These are phyloP conservation scores for Pammene fasciana DNA, from an alignment of 2,888 invertebrate species.

Conservation along the genomic window DNA sequence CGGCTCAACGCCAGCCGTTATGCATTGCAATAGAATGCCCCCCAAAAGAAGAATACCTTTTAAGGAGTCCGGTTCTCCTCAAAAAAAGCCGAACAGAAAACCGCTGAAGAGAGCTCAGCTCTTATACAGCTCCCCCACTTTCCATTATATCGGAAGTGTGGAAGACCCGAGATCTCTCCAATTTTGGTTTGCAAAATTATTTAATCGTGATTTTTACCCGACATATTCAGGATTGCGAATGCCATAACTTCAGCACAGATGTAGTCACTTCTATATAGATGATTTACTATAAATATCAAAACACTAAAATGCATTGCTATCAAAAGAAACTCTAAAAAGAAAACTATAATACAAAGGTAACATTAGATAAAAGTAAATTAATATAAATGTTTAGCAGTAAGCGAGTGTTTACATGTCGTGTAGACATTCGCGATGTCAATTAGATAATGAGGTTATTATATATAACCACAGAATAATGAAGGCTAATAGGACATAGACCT, in stretches of 20 bases:
- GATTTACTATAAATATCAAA: slow-evolving; percentile 15
- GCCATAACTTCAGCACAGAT: neutral
- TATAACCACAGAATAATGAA: neutral
- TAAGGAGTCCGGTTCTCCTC: too few relatives aligned
- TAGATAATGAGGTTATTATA: neutral
- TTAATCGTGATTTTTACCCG: neutral
- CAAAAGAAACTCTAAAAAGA: slow-evolving; percentile 43
- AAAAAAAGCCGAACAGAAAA: too few relatives aligned
- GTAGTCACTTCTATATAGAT: neutral
- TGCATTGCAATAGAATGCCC: too few relatives aligned
- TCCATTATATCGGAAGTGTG: too few relatives aligned
- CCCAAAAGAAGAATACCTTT: too few relatives aligned
- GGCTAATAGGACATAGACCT: neutral
- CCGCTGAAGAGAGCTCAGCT: too few relatives aligned
- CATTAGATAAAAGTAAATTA: slow-evolving; percentile 27
- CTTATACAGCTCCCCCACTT: too few relatives aligned
- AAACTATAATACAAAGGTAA: slow-evolving; percentile 45
- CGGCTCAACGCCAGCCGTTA: too few relatives aligned
- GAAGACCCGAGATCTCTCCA: too few relatives aligned
- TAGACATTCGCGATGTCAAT: slow-evolving; percentile 35
- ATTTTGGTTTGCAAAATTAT: too few relatives aligned
- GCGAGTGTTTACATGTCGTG: slow-evolving; percentile 48
- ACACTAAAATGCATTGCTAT: slow-evolving; percentile 44
- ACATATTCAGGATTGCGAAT: neutral
- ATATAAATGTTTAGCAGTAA: slow-evolving; percentile 49